These are phyloP conservation scores for Epirrita christyi DNA, from an alignment of 2,888 invertebrate species.

Conservation along the genomic window DNA sequence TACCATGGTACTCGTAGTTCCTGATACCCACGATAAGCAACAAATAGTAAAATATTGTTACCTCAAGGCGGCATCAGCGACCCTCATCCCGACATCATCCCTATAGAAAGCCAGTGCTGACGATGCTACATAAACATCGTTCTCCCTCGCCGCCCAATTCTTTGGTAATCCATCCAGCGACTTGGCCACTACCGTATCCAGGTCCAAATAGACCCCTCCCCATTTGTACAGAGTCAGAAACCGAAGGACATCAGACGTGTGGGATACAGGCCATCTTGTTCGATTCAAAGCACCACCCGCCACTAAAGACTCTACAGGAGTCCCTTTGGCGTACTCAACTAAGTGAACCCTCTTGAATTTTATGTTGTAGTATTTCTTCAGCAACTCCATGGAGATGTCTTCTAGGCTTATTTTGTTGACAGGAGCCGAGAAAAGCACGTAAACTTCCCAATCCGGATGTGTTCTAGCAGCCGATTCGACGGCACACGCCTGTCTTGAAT, in stretches of 20 bases:
- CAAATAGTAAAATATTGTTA: too few species aligned
- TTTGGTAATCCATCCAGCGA: slow-evolving; percentile 78
- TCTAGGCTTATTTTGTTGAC: slow-evolving; percentile 26
- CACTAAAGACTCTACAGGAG: slow-evolving; percentile 84
- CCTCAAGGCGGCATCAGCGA: slow-evolving; percentile 47
- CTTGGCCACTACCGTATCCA: slow-evolving; percentile 89
- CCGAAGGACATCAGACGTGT: slow-evolving; percentile 87
- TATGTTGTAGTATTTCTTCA: slow-evolving; percentile 75
- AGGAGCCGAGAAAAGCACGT: slow-evolving; percentile 57
- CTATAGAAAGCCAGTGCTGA: slow-evolving; percentile 86
- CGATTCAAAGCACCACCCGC: slow-evolving; percentile 72
- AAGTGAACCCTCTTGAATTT: slow-evolving; percentile 79
- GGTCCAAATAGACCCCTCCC: slow-evolving; percentile 91
- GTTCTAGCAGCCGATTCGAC: slow-evolving; percentile 44
- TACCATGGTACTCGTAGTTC: too few species aligned
- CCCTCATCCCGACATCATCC: slow-evolving; percentile 45
- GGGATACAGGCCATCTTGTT: slow-evolving; percentile 82
- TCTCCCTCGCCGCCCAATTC: slow-evolving; percentile 88
- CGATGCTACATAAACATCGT: slow-evolving; percentile 85
- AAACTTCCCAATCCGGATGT: slow-evolving; percentile 64
- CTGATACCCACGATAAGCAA: too few species aligned
- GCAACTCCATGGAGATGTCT: slow-evolving; percentile 19
- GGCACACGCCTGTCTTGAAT: slow-evolving; percentile 47
- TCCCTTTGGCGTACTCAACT: slow-evolving; percentile 77
- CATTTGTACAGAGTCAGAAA: slow-evolving; percentile 89